A percentile compares a stretch with the other conserved stretches of the same genome.
phyloP scores from a whole-genome alignment of 2,113 vertebrate genomes.

The Etia nguti region DNA sequence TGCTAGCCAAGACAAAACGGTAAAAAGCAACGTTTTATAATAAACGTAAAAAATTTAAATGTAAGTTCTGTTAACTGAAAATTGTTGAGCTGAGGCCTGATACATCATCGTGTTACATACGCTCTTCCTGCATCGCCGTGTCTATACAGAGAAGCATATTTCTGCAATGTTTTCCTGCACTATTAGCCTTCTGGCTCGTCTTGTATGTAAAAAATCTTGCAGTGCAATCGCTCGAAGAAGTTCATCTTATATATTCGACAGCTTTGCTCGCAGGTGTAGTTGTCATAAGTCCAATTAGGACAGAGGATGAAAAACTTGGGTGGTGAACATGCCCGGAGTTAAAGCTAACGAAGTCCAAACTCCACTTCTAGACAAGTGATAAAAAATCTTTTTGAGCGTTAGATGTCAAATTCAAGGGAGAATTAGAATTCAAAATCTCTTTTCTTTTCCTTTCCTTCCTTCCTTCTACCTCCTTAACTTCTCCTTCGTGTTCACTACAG shows the following conservation, averaged over 20 bases:
- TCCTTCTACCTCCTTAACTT: neutral
- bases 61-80: neutral
- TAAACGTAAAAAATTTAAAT: neutral
- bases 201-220: constrained; percentile 1
- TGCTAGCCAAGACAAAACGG: neutral
- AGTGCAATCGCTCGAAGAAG: neutral
- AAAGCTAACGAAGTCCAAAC: neutral
- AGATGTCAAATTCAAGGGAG: neutral
- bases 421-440: neutral
- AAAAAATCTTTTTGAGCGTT: neutral
- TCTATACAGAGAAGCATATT: neutral
- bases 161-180: neutral
- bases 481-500: neutral
- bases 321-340: neutral
- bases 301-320: neutral
- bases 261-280: neutral
- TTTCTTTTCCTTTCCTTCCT: neutral
- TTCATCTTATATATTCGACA: neutral
- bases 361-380: neutral
- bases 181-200: neutral
- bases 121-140: neutral
- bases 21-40: neutral
- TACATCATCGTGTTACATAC: neutral
- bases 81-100: neutral
- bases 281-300: neutral